Conservation (phyloP, 2,888 invertebrate species). For the Hipparchia semele region DNA sequence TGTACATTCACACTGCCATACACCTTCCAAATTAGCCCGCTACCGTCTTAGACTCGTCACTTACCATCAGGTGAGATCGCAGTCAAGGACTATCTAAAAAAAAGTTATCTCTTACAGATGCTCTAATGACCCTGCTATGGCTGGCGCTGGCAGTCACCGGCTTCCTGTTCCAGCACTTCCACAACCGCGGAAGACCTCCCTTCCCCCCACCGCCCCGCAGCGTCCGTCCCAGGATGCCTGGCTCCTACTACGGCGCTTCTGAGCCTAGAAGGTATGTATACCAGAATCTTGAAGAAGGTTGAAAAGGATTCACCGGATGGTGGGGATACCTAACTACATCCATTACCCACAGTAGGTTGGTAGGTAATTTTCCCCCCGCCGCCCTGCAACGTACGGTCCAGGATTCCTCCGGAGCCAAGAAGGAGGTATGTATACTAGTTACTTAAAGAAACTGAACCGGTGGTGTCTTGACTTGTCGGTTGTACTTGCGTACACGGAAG, state of each 20-base stretch:
- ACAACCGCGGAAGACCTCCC: constrained; percentile 82
- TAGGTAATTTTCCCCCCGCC: constrained; percentile 81
- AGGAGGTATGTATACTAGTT: constrained; percentile 31
- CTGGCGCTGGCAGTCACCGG: constrained; percentile 76
- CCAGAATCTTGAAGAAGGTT: too few species aligned
- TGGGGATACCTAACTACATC: too few species aligned
- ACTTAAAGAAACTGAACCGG: not conserved
- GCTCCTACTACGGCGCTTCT: constrained; percentile 45
- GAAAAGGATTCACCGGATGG: too few species aligned
- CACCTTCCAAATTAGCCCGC: too few species aligned
- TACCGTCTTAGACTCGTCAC: too few species aligned
- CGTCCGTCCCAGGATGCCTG: constrained; percentile 64
- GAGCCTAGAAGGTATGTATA: constrained; percentile 33
- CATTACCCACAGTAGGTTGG: too few species aligned
- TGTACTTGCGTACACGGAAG: too few species aligned
- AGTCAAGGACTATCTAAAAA: too few species aligned
- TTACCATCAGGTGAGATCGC: too few species aligned
- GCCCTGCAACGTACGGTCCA: constrained; percentile 70
- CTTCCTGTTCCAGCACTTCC: constrained; percentile 79
- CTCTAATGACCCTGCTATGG: constrained; percentile 81
- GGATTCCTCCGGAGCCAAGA: constrained; percentile 47
- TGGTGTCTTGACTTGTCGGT: too few species aligned
- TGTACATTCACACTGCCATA: too few species aligned
- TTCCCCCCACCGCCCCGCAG: constrained; percentile 84
- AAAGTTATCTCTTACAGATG: constrained; percentile 71